Evolutionary conservation across 2,888 invertebrate species (phyloP), one percentile per base, ranked within the genome.

Genomic region (Cataglyphis cursor): DNA sequence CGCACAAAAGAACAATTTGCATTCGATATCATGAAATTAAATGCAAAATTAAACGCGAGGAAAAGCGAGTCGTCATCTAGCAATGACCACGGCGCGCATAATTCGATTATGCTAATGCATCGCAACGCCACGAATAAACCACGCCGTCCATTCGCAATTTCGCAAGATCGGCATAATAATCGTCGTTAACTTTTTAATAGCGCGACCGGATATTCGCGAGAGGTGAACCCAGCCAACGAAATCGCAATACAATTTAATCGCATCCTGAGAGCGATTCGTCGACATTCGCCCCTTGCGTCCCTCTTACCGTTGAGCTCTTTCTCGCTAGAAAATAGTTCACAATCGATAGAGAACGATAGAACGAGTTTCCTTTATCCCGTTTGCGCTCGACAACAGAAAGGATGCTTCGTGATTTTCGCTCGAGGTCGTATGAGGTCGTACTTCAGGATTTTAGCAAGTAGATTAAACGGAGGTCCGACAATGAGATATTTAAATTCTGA

Each of bases 21-120:
- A 15, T n/a, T 28, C 68, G 28, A 41, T 68, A 78, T 68, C 54
- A 28, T 18, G 28, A 15, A 51, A 78, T 68, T 57, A 28, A 48
- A 48, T 21, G 44, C 10, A 4, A 24, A 35, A 57, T 57, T 10
- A 65, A 41, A 31, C 21, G 4, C 18, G 31, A 24, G 35, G 21
- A 44, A 68, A 83, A 51, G n/a, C 24, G 57, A 28, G 35, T 28
- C 24, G 44, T n/a, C 48, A 35, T 62, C 74, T 85, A 54, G 82
- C 85, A 89, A 90, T 86, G 80, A 86, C 78, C 91, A 85, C 85
- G 73, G 64, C 48, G 84, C 68, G 70, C 73, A 81, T 85, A 85
- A 88, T 91, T 91, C 85, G 82, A 86, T 87, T 89, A 91, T 89
- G 90, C 83, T 89, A 91, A 91, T 91, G 87, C 85, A 59, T 85